Conservation (phyloP, 92 coral and sea anemone species). For the Umimayanthus kanabou region DNA sequence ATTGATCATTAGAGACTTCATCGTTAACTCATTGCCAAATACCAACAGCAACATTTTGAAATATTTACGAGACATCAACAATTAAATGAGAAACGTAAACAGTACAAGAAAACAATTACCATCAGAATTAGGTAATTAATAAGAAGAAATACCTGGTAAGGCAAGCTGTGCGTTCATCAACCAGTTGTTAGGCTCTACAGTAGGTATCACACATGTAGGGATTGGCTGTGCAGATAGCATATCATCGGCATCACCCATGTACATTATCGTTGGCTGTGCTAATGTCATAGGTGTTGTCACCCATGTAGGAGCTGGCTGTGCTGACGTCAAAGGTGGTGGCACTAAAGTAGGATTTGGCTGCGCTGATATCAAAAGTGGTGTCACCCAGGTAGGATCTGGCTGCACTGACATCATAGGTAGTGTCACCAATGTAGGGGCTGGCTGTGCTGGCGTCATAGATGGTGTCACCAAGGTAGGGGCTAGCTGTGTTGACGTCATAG, state of each 20-base stretch:
- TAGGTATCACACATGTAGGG: background rate
- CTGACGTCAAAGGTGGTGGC: background rate
- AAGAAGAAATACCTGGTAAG: background rate
- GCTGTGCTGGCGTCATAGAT: background rate
- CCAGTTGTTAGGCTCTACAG: background rate
- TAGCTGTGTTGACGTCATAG: too few relatives aligned
- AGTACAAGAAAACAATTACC: background rate
- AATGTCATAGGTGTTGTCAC: background rate
- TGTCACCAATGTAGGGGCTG: background rate
- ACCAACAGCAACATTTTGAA: slow-evolving; percentile 42
- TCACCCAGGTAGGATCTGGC: too few relatives aligned
- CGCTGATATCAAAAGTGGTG: too few relatives aligned
- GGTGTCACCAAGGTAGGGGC: too few relatives aligned
- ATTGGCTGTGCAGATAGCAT: too few relatives aligned
- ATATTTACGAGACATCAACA: slow-evolving; percentile 14
- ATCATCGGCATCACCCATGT: background rate
- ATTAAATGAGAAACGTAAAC: background rate
- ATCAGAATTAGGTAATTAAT: background rate
- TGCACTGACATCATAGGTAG: background rate
- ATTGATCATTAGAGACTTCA: slow-evolving; percentile 32
- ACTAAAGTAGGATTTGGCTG: too few relatives aligned
- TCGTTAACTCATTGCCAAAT: slow-evolving; percentile 38
- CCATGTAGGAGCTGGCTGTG: background rate
- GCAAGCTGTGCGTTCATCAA: background rate
- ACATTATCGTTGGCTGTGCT: too few relatives aligned